These are phyloP conservation scores for Sceloporus tristichus DNA, from an alignment of 2,113 vertebrate genomes.

Conservation along the genomic window DNA sequence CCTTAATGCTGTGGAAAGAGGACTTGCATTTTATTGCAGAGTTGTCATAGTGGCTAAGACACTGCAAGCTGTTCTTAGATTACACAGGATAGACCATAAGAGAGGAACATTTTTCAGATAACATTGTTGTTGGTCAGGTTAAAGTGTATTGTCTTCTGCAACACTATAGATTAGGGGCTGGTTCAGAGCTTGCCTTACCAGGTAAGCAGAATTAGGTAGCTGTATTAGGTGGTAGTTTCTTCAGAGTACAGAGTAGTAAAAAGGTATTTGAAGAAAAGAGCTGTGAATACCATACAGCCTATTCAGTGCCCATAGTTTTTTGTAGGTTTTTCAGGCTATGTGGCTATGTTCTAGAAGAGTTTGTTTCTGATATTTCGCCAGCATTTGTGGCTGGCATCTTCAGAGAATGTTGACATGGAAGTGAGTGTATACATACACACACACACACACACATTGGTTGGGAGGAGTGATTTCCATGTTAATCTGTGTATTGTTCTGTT, in stretches of 20 bases:
- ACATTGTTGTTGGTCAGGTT: not conserved
- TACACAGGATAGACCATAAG: not conserved
- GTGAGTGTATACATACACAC: too few relatives aligned
- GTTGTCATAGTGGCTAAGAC: not conserved
- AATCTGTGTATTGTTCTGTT: too few relatives aligned
- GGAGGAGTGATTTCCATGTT: too few relatives aligned
- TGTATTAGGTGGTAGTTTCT: not conserved
- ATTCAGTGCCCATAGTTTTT: too few relatives aligned
- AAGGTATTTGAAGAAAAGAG: not conserved
- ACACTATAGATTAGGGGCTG: not conserved
- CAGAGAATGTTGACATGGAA: too few relatives aligned
- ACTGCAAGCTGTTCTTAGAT: not conserved
- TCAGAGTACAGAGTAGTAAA: not conserved
- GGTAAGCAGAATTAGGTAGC: not conserved
- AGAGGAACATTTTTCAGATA: not conserved
- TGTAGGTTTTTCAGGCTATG: too few relatives aligned
- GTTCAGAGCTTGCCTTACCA: not conserved
- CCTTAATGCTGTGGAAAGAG: not conserved
- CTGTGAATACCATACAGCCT: not conserved
- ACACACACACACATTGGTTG: too few relatives aligned
- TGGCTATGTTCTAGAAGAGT: too few relatives aligned
- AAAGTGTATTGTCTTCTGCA: too few relatives aligned
- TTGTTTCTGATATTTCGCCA: too few relatives aligned
- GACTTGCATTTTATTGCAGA: constrained; percentile 13
- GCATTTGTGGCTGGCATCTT: too few relatives aligned